A percentile compares a stretch with the other conserved stretches of the same genome.
Evolutionary conservation across 2,888 invertebrate species (phyloP).

Genomic region (Tanypteryx hageni): DNA sequence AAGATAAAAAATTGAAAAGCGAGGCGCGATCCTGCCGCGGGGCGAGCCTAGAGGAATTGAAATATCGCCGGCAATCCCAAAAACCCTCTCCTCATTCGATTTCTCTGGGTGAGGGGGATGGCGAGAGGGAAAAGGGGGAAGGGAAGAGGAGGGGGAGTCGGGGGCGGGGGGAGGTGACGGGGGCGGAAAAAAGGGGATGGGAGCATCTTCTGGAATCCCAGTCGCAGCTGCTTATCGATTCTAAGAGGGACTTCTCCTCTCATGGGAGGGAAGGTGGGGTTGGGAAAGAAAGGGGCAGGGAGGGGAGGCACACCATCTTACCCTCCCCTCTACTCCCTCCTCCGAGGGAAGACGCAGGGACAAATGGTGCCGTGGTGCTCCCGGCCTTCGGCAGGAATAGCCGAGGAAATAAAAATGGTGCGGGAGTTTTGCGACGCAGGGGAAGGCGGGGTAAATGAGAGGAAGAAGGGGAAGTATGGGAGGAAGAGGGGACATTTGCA

Average conservation of each 20-base stretch:
- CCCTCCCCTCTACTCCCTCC: background rate
- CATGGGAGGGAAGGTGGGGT: background rate
- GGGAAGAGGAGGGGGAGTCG: background rate
- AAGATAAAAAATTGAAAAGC: background rate
- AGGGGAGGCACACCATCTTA: constrained; percentile 20
- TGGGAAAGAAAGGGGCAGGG: background rate
- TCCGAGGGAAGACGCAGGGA: background rate
- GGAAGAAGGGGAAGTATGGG: background rate
- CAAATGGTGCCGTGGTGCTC: constrained; percentile 14
- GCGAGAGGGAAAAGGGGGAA: background rate
- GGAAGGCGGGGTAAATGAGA: background rate
- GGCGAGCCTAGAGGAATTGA: constrained; percentile 21
- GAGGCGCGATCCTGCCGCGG: constrained; percentile 18
- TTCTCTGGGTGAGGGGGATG: constrained; percentile 2
- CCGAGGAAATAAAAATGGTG: too few relatives aligned
- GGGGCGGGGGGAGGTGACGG: background rate
- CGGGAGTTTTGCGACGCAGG: constrained; percentile 6
- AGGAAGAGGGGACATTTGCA: background rate
- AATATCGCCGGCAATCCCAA: constrained; percentile 56
- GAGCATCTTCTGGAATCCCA: constrained; percentile 43
- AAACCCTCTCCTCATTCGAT: constrained; percentile 38
- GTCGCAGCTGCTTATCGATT: constrained; percentile 61
- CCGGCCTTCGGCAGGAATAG: background rate
- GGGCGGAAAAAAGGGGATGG: background rate
- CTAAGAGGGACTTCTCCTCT: constrained; percentile 28